A percentile compares a stretch with the other conserved stretches of the same genome.
Evolutionary conservation across 2,113 vertebrate species (phyloP).

Genomic region (Emydura subglobosa): DNA sequence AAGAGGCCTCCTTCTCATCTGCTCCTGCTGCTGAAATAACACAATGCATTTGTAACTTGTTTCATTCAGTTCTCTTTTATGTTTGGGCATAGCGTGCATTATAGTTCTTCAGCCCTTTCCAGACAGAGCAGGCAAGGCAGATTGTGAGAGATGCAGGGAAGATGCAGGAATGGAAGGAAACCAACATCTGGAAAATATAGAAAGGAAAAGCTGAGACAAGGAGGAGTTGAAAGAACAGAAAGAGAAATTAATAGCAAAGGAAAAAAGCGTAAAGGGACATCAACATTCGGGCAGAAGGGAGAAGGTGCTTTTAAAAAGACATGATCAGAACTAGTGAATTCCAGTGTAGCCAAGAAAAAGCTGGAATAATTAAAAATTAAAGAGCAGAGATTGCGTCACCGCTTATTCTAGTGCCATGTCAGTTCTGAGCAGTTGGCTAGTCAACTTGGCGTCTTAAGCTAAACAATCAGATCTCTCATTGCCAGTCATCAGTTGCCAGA

Average conservation of each 20-base stretch:
- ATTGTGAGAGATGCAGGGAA: background rate
- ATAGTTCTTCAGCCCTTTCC: background rate
- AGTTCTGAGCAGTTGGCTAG: background rate
- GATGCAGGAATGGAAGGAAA: background rate
- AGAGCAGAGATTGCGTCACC: background rate
- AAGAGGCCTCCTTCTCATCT: background rate
- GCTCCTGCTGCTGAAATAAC: background rate
- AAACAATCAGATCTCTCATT: background rate
- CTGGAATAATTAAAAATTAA: background rate
- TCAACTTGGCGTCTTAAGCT: background rate
- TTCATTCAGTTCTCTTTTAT: background rate
- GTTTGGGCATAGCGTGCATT: rapidly evolving
- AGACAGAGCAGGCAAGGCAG: background rate
- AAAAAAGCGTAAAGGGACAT: background rate
- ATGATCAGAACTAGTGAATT: background rate
- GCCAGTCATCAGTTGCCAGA: background rate
- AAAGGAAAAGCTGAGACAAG: background rate
- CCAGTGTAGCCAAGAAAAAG: background rate
- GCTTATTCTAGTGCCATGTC: background rate
- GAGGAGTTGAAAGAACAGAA: background rate
- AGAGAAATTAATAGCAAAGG: background rate
- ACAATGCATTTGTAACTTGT: background rate
- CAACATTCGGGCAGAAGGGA: background rate
- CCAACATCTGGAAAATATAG: background rate
- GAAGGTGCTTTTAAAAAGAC: background rate